Conservation (phyloP, 2,113 vertebrate species). For the Caracal caracal region DNA sequence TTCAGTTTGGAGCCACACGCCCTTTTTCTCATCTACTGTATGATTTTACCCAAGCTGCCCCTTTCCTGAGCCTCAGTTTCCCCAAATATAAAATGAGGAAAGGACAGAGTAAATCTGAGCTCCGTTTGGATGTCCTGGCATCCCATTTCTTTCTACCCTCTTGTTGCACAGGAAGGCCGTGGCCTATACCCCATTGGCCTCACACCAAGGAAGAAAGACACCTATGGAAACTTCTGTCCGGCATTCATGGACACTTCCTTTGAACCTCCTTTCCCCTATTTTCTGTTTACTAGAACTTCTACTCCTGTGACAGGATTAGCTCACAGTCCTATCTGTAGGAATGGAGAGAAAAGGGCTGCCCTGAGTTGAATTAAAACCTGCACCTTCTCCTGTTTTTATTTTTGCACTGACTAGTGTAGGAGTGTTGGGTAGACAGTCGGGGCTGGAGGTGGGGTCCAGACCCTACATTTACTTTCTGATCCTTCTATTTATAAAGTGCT, state of each 20-base stretch:
- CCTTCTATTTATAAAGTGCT: background rate
- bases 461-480: background rate
- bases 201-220: background rate
- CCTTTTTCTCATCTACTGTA: background rate
- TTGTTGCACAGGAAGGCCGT: background rate
- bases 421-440: background rate
- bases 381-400: background rate
- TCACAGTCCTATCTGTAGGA: too few relatives aligned
- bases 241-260: background rate
- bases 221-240: background rate
- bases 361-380: background rate
- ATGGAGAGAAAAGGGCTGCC: background rate
- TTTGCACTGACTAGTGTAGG: background rate
- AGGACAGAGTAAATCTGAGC: background rate
- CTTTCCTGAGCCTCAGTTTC: background rate
- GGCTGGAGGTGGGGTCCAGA: background rate
- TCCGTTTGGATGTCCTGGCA: background rate
- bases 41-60: background rate
- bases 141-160: background rate
- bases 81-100: background rate
- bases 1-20: background rate
- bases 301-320: background rate
- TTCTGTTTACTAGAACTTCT: background rate
- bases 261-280: background rate
- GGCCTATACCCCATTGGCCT: accelerated